phyloP scores from a whole-genome alignment of 1,140 invertebrate genomes.

The Ganaspis sp. region DNA sequence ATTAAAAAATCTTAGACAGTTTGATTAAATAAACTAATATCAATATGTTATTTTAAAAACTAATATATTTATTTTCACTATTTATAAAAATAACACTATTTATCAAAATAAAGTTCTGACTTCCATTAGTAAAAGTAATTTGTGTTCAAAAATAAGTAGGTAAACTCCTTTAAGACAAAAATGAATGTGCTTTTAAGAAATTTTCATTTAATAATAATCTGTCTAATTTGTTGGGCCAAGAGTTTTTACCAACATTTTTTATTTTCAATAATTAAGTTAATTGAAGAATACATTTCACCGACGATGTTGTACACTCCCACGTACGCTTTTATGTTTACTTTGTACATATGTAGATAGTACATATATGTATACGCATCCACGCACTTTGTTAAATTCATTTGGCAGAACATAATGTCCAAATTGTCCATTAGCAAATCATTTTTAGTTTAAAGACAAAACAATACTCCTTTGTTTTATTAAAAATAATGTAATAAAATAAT shows the following conservation, averaged over 20 bases:
- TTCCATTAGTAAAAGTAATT: too few species aligned
- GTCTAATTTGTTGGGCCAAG: not conserved
- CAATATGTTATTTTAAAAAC: too few species aligned
- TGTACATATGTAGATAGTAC: conserved; percentile 73
- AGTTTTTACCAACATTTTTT: not conserved
- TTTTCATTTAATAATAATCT: not conserved
- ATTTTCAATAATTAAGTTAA: not conserved
- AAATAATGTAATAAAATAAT: too few species aligned
- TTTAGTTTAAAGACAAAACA: not conserved
- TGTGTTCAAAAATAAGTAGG: too few species aligned
- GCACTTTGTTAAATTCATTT: conserved; percentile 20
- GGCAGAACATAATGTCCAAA: not conserved
- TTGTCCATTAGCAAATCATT: conserved; percentile 25
- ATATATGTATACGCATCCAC: conserved; percentile 39
- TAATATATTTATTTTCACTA: too few species aligned
- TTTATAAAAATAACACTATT: too few species aligned
- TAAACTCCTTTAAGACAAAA: too few species aligned
- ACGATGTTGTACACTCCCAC: conserved; percentile 44
- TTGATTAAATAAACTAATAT: too few species aligned
- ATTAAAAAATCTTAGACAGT: not conserved
- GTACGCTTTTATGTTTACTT: conserved; percentile 68
- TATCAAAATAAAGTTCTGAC: too few species aligned
- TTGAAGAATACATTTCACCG: not conserved
- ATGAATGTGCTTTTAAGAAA: not conserved
- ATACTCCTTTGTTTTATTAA: too few species aligned